Conservation (phyloP, 2,888 invertebrate genomes). For the Protophormia terraenovae region DNA sequence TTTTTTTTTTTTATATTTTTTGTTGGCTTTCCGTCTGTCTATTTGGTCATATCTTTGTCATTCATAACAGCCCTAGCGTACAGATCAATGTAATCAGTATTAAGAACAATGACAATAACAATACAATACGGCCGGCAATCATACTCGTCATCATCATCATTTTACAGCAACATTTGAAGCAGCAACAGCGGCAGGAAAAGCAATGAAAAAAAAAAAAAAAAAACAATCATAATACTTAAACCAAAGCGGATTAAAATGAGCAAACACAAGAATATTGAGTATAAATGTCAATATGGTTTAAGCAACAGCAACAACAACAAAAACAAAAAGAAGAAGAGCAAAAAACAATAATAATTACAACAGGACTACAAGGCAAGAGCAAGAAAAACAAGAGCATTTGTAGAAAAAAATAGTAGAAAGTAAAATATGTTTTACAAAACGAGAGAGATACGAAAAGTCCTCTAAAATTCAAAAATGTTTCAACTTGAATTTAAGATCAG, state of each 20-base stretch:
- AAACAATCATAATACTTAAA: constrained; percentile 54
- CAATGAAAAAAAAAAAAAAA: background rate
- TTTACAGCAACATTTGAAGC: background rate
- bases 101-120: constrained; percentile 59
- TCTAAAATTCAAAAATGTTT: no score
- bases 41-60: constrained; percentile 29
- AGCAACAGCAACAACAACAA: constrained; percentile 26
- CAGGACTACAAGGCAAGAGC: background rate
- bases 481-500: no score
- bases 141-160: constrained; percentile 19
- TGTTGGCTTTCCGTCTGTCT: background rate
- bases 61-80: constrained; percentile 47
- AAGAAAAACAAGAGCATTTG: background rate
- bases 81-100: constrained; percentile 61
- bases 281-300: constrained; percentile 59
- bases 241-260: constrained; percentile 63
- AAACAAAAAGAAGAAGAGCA: constrained; percentile 10
- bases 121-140: constrained; percentile 41
- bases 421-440: no score
- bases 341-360: constrained; percentile 15
- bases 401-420: background rate
- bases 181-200: background rate
- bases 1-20: no score
- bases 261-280: constrained; percentile 58
- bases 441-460: no score